Base-by-base conservation (phyloP, 2,888 invertebrate species). In the Zhuqinia jingwanae region DNA sequence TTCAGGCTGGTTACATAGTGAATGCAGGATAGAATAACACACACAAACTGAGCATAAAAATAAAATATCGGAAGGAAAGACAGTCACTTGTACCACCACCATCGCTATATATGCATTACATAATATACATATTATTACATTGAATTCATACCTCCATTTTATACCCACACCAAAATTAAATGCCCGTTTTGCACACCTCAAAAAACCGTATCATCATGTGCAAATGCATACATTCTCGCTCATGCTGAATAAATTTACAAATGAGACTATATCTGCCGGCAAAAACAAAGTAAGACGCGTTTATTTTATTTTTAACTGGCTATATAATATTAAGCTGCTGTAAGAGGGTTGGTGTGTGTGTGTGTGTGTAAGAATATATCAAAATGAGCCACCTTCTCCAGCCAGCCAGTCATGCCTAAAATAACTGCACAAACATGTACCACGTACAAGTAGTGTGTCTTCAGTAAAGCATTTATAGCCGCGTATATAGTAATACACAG, bases 1-100 rank as follows among this genome's bases (percentile, higher is more conserved):
- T 70, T 47, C 42, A 22, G 70, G 70, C 47, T 70, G 70, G 42
- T 70, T 70, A 70, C 70, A 70, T 70, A 17, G 70, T 45, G 25
- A 6, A 47, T 5, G 45, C 70, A 70, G 70, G 70, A 70, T 36
- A 70, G 13, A 25, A 45, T 30, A 45, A 45, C 13, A 70, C 11
- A 45, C 20, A 70, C 45, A 68, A 17, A 68, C 68, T 20, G 47
- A 42, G 22, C 20, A 30, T 45, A 45, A 15, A 45, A 36, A 3
- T 36, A 36, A 36, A 6, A 36, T 36, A 36, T 6, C 36, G 8
- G 36, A 3, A 47, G 45, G 20, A 11, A 20, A 20, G n/a, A n/a
- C n/a, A n/a, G n/a, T n/a, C n/a, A n/a, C n/a, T n/a, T n/a, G n/a
- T n/a, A 45, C 70, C 65, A 36, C 5, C 25, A 47, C 5, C 70